Conservation (phyloP, 2,113 vertebrate genomes). For the Halichoerus grypus region DNA sequence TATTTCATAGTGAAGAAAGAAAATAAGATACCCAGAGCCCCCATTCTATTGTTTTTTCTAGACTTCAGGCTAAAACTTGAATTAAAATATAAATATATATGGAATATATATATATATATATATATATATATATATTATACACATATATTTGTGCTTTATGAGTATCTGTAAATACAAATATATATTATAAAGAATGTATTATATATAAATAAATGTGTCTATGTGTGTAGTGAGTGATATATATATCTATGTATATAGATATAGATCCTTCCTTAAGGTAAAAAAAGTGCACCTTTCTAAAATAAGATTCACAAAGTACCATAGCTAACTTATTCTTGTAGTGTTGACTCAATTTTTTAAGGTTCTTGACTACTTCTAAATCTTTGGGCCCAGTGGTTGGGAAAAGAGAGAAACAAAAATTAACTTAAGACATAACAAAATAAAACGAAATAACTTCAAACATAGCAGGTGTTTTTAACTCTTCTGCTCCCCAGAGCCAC, state of each 20-base stretch:
- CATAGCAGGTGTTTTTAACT: neutral
- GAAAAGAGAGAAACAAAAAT: neutral
- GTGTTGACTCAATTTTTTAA: neutral
- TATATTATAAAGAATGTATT: no score
- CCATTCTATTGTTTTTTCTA: no score
- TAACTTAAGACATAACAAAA: neutral
- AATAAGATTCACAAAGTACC: neutral
- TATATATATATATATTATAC: no score
- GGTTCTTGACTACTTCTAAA: neutral
- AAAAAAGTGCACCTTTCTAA: neutral
- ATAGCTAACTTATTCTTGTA: neutral
- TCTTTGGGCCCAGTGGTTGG: neutral
- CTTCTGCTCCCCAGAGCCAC: neutral
- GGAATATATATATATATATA: no score
- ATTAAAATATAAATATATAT: no score
- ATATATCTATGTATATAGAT: neutral
- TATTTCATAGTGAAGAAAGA: no score
- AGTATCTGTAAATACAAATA: no score
- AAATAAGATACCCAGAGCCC: no score
- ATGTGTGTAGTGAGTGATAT: neutral
- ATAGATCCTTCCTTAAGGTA: neutral
- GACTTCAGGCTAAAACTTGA: no score
- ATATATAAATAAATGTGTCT: no score
- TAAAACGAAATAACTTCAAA: neutral
- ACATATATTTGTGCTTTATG: no score